These are phyloP conservation scores for Hyposmocoma kahamanoa DNA, from an alignment of 1,140 invertebrate species.

Conservation along the genomic window DNA sequence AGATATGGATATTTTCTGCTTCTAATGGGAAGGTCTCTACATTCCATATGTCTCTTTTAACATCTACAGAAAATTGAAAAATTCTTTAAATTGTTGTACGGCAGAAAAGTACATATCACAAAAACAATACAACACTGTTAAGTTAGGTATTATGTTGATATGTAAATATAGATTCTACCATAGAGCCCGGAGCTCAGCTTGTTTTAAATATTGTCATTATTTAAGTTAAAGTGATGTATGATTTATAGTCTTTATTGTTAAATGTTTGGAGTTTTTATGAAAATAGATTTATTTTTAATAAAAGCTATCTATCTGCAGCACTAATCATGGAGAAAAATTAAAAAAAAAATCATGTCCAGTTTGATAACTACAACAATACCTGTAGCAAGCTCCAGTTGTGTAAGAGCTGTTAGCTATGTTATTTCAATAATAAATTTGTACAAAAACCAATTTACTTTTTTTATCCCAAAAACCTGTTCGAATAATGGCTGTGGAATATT, in stretches of 20 bases:
- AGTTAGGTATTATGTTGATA: background rate
- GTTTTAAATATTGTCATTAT: background rate
- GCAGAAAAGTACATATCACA: background rate
- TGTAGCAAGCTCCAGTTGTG: slow-evolving; percentile 13
- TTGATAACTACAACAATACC: background rate
- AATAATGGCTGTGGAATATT: too few relatives aligned
- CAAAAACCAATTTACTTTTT: slow-evolving; percentile 17
- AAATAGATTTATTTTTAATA: slow-evolving; percentile 8
- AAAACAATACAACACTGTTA: background rate
- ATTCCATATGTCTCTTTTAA: slow-evolving; percentile 1
- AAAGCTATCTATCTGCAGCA: too few relatives aligned
- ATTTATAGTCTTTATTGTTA: slow-evolving; percentile 6
- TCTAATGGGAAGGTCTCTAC: too few relatives aligned
- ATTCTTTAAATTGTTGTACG: background rate
- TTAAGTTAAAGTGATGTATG: background rate
- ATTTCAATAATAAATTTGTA: slow-evolving; percentile 52
- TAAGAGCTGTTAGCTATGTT: slow-evolving; percentile 50
- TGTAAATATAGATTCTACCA: background rate
- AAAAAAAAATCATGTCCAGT: background rate
- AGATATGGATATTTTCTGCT: too few relatives aligned
- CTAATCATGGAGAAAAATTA: background rate
- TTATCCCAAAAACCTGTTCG: too few relatives aligned
- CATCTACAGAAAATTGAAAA: background rate
- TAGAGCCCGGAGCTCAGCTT: background rate
- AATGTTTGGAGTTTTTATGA: slow-evolving; percentile 7